A percentile compares a stretch with the other conserved stretches of the same genome.
Conservation (phyloP, 1,140 invertebrate genomes). For the Cheumatopsyche charites region DNA sequence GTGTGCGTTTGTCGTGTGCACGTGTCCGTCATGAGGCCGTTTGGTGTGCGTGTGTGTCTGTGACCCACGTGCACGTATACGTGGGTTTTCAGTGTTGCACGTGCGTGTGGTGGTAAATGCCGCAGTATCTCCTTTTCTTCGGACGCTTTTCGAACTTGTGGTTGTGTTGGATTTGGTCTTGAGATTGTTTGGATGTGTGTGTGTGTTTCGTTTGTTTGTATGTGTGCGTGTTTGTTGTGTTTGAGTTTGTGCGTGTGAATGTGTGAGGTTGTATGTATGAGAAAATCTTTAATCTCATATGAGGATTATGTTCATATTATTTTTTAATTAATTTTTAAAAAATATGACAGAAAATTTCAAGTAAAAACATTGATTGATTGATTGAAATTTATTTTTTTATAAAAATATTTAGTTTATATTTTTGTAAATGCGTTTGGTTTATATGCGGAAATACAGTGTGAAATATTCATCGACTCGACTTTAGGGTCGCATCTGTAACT, state of each 20-base stretch:
- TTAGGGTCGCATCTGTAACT: no score
- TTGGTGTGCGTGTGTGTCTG: slow-evolving; percentile 6
- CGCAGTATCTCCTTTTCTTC: slow-evolving; percentile 28
- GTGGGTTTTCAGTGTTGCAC: not conserved
- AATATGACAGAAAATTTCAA: no score
- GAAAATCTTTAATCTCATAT: no score
- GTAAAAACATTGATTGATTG: no score
- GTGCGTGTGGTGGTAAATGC: slow-evolving; percentile 27
- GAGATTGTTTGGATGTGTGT: not conserved
- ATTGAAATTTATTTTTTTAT: no score
- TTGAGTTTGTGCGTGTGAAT: no score
- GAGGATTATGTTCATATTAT: no score
- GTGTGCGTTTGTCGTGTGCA: not conserved
- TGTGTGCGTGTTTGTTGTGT: not conserved
- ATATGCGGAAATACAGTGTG: no score
- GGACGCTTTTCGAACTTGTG: not conserved
- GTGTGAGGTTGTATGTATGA: not conserved
- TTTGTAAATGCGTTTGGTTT: no score
- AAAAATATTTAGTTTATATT: no score
- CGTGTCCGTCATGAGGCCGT: not conserved
- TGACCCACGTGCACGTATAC: not conserved
- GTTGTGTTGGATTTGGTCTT: not conserved
- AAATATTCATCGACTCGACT: no score
- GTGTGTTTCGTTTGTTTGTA: not conserved
- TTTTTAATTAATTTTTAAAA: no score